Evolutionary conservation across 1,140 invertebrate genomes (phyloP), one percentile per base, ranked within the genome.

Genomic region (Oryzaephilus surinamensis): DNA sequence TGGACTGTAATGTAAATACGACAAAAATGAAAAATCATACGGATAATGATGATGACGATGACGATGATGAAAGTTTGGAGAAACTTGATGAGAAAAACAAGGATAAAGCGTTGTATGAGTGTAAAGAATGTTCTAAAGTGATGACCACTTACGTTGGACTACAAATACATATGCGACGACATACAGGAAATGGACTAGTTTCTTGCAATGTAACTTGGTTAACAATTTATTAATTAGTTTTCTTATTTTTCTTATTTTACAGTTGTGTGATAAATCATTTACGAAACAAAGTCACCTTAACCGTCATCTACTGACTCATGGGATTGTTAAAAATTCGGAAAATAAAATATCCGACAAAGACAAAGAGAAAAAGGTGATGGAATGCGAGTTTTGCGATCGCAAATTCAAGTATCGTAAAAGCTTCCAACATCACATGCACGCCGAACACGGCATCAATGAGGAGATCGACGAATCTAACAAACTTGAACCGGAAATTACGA

Each of bases 381-480:
- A 58, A 43, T 62, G 60, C 45, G 60, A 62, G 46, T 62, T 60
- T 41, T 63, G 61, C 35, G 61, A 63, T 51, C 37, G 61, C 26
- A 61, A 59, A 46, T 63, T 63, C 41, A 61, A 61, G 35, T 63
- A 63, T 38, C 53, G 45, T 35, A 63, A 61, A 37, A 61, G 59
- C 40, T 63, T 60, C 37, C 44, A 48, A 17, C 61, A 63, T 43
- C 61, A 63, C 26, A 59, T 63, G 55, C 52, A 54, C 31, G 46
- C 41, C 3, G 60, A 62, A 47, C 60, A 62, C 45, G 58, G 56
- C 6, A 55, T 62, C 38, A 54, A 51, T 0, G 60, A 60, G 21
- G 51, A 54, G 23, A 48, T 42, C 18, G 51, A 54, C 32, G 42
- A 43, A 24, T 46, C 24, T 24, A 7, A 35, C n/a, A 19, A 21